Evolutionary conservation across 2,888 invertebrate species (phyloP), one percentile per base, ranked within the genome.

Genomic region (Ormyrus labotus): DNA sequence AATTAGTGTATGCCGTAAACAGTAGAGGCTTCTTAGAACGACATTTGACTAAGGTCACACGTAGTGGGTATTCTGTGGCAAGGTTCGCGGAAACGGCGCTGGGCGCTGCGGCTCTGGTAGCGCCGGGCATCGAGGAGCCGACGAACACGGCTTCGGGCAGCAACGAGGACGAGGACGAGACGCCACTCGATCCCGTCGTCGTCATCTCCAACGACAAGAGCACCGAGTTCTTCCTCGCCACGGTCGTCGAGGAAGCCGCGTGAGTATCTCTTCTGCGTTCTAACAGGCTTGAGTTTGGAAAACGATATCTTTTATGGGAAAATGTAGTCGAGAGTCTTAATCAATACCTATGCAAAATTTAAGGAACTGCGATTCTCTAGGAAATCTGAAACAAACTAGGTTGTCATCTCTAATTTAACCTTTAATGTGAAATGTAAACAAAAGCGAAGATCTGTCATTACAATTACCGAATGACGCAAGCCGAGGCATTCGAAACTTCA

Each of bases 111-210:
- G 92, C 93, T 67, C 90, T 93, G 82, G 90, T 90, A 71, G 89
- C 90, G 47, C 92, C 94, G 19, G 94, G 95, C 84, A 95, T 96
- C 82, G 96, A 97, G 89, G 93, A 95, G 87, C 96, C 96, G 71
- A 97, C 97, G 19, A 97, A 97, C 90, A 97, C 97, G 8, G 97
- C 96, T 10, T 96, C 96, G 6, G 97, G 96, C 8, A 97, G 96
- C 88, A 96, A 96, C 88, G 97, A 96, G 87, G 96, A 96, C 83
- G 96, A 96, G 83, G 95, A 95, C 84, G 93, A 93, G 80, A 90
- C 90, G 50, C 90, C 90, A 4, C 83, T 90, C 74, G 90, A 91
- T 85, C 90, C 90, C 7, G 89, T 88, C 34, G 89, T 89, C 91
- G 95, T 97, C 86, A 97, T 97, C 89, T 96, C 96, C 64, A 97